Evolutionary conservation across 2,888 invertebrate genomes (phyloP).

Genomic region (Rhamphomyia laevipes): DNA sequence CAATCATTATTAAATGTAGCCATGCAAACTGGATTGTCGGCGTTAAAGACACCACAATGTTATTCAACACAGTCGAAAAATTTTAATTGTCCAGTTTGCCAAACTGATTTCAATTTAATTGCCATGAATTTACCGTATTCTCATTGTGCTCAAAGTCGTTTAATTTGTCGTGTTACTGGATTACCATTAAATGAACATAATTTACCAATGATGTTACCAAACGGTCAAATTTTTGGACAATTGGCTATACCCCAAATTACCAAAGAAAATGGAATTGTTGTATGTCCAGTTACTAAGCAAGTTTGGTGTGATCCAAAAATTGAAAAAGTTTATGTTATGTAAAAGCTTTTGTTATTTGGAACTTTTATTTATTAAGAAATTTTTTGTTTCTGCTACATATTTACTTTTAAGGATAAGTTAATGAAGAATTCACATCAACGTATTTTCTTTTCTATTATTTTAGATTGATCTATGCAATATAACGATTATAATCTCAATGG

Average conservation of each 20-base stretch:
- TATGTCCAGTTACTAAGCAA: constrained; percentile 90
- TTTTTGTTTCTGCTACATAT: too few relatives aligned
- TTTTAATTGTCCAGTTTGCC: constrained; percentile 86
- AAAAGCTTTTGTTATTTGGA: constrained; percentile 24
- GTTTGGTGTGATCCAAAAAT: constrained; percentile 82
- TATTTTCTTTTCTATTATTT: too few relatives aligned
- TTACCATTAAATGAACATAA: constrained; percentile 93
- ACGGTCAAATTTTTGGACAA: constrained; percentile 94
- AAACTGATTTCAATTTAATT: constrained; percentile 72
- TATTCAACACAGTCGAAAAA: constrained; percentile 59
- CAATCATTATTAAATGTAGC: constrained; percentile 87
- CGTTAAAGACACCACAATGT: constrained; percentile 89
- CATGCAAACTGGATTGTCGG: constrained; percentile 86
- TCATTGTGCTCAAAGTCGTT: constrained; percentile 90
- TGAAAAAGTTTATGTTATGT: constrained; percentile 97
- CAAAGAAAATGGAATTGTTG: constrained; percentile 81
- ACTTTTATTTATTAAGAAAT: too few relatives aligned
- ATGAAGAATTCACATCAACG: too few relatives aligned
- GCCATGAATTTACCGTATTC: constrained; percentile 84
- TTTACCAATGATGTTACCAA: constrained; percentile 96
- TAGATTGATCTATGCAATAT: too few relatives aligned
- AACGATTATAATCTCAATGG: too few relatives aligned
- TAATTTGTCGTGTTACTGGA: constrained; percentile 85
- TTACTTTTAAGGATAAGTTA: too few relatives aligned
- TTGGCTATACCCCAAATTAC: constrained; percentile 87